Conservation (phyloP, 2,888 invertebrate genomes). For the Microdon myrmicae region DNA sequence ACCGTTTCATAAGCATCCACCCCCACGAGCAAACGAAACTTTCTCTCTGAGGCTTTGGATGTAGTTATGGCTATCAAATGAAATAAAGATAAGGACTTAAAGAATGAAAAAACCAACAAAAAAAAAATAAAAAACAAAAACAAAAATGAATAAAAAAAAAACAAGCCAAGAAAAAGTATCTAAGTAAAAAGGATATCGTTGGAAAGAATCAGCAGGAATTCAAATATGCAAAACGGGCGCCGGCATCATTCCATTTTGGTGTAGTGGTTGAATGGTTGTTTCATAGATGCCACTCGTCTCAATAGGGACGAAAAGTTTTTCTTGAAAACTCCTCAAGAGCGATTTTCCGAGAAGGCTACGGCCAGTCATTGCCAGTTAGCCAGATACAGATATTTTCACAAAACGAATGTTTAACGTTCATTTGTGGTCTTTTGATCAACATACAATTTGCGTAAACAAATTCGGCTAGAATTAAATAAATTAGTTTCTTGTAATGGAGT, state of each 20-base stretch:
- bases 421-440: constrained; percentile 13
- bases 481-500: constrained; percentile 16
- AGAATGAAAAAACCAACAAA: constrained; percentile 8
- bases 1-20: constrained; percentile 33
- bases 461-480: constrained; percentile 27
- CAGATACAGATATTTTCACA: constrained; percentile 36
- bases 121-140: constrained; percentile 5
- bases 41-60: constrained; percentile 41
- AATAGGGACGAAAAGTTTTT: constrained; percentile 46
- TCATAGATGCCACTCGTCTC: constrained; percentile 51
- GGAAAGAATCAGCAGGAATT: constrained; percentile 12
- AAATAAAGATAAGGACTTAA: constrained; percentile 34
- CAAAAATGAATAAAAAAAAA: constrained; percentile 1
- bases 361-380: constrained; percentile 26
- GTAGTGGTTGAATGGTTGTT: constrained; percentile 52
- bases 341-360: constrained; percentile 23
- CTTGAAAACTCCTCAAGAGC: constrained; percentile 42
- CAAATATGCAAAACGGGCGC: constrained; percentile 45
- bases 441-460: constrained; percentile 17
- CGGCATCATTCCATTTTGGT: constrained; percentile 47
- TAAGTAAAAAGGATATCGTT: too few relatives aligned
- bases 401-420: constrained; percentile 6
- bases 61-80: constrained; percentile 48
- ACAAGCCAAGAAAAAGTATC: too few relatives aligned
- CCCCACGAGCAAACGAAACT: constrained; percentile 22